These are phyloP conservation scores for Erynnis tages DNA, from an alignment of 2,888 invertebrate genomes.

Conservation along the genomic window DNA sequence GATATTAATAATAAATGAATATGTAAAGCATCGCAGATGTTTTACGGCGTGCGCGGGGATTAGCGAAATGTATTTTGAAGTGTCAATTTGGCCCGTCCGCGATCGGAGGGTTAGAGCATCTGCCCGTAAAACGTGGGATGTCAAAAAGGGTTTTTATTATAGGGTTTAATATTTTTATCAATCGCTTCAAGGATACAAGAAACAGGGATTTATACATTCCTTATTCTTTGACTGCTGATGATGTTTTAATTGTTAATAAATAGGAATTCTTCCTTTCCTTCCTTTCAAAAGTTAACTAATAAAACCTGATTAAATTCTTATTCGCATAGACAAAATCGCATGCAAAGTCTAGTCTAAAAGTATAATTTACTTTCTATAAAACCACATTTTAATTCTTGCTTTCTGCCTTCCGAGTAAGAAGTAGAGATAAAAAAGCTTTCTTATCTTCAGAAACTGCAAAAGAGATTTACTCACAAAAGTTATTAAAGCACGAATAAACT, in stretches of 20 bases:
- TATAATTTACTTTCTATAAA: too few species aligned
- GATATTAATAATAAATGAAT: slow-evolving; percentile 38
- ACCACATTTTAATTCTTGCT: slow-evolving; percentile 5
- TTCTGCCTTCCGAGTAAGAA: neutral
- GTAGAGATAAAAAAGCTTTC: slow-evolving; percentile 14
- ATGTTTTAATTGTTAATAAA: too few species aligned
- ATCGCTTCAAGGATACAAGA: too few species aligned
- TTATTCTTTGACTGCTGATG: too few species aligned
- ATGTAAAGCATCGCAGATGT: slow-evolving; percentile 40
- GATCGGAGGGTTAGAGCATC: slow-evolving; percentile 30
- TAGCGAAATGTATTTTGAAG: slow-evolving; percentile 32
- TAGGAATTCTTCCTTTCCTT: too few species aligned
- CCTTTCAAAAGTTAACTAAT: too few species aligned
- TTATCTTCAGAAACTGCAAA: slow-evolving; percentile 18
- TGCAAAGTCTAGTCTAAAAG: too few species aligned
- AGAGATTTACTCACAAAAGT: slow-evolving; percentile 23
- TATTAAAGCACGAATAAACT: slow-evolving; percentile 19
- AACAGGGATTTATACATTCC: too few species aligned
- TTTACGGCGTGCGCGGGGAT: slow-evolving; percentile 28
- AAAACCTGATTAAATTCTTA: too few species aligned
- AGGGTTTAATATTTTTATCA: slow-evolving; percentile 4
- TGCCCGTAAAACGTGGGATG: slow-evolving; percentile 2
- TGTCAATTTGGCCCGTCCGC: slow-evolving; percentile 30
- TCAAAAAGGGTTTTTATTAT: slow-evolving; percentile 11
- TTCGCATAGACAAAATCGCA: too few species aligned